phyloP scores from a whole-genome alignment of 2,797 vertebrate species.

The Brachymystax lenok region DNA sequence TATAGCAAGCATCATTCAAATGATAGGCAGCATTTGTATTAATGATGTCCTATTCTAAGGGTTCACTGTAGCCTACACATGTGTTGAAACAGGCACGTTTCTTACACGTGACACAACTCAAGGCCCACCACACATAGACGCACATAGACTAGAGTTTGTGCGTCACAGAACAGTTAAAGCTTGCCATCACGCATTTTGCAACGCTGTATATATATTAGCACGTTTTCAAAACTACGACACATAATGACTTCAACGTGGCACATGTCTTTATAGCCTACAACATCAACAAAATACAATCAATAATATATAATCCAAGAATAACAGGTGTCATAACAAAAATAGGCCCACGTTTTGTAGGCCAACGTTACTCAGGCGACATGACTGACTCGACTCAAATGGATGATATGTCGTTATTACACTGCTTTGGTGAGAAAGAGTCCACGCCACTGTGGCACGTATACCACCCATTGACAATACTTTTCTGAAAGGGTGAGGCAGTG shows the following conservation, averaged over 20 bases:
- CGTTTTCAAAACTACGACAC: slow-evolving; percentile 42
- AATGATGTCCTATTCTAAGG: neutral
- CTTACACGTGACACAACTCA: slow-evolving; percentile 31
- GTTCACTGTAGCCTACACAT: neutral
- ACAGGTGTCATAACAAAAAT: slow-evolving; percentile 19
- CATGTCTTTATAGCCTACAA: slow-evolving; percentile 49
- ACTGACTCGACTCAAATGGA: slow-evolving; percentile 59
- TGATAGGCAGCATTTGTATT: neutral
- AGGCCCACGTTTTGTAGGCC: neutral
- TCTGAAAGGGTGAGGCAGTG: slow-evolving; percentile 74
- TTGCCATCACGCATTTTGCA: slow-evolving; percentile 51
- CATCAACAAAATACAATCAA: slow-evolving; percentile 53
- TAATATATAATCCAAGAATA: slow-evolving; percentile 44
- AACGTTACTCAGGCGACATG: neutral
- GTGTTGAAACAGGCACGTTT: slow-evolving; percentile 15
- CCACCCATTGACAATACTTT: slow-evolving; percentile 78
- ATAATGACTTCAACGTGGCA: slow-evolving; percentile 39
- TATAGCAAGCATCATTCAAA: slow-evolving; percentile 5
- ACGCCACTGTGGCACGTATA: slow-evolving; percentile 79
- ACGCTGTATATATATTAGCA: slow-evolving; percentile 21
- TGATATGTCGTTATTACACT: slow-evolving; percentile 67
- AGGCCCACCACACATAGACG: slow-evolving; percentile 39
- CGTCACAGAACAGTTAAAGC: slow-evolving; percentile 52
- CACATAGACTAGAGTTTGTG: neutral
- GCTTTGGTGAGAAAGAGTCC: slow-evolving; percentile 75